phyloP scores from a whole-genome alignment of 2,797 vertebrate species.

The Pogonophryne albipinna region DNA sequence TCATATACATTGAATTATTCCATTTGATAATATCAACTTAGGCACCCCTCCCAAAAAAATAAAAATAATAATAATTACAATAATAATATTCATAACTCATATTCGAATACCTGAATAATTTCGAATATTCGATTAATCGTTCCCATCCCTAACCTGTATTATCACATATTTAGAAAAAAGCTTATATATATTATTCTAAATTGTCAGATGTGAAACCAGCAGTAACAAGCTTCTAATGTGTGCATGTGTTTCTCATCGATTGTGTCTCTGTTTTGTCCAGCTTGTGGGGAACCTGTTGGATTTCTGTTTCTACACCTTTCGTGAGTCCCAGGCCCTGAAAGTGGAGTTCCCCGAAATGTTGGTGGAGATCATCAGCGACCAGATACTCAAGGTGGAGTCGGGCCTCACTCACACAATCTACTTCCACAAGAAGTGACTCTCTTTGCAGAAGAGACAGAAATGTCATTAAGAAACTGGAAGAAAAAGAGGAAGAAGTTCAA shows the following conservation, averaged over 20 bases:
- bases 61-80: no score
- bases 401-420: conserved; percentile 96
- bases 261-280: conserved; percentile 78
- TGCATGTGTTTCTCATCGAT: conserved; percentile 14
- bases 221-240: background rate
- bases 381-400: conserved; percentile 99
- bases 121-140: no score
- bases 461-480: conserved; percentile 52
- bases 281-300: conserved; percentile 96
- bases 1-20: no score
- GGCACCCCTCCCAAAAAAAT: no score
- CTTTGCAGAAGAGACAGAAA: conserved; percentile 52
- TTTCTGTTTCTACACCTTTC: conserved; percentile 99
- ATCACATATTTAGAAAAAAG: background rate
- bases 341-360: conserved; percentile 99
- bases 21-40: no score
- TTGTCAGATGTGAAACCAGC: background rate
- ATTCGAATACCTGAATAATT: no score
- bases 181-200: background rate
- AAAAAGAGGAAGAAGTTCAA: conserved; percentile 28
- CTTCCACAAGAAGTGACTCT: conserved; percentile 98
- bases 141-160: background rate
- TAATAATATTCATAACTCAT: no score
- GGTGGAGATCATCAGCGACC: conserved; percentile 99
- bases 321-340: conserved; percentile 98